phyloP scores from a whole-genome alignment of 2,888 invertebrate genomes.

The Parelbella ahira region DNA sequence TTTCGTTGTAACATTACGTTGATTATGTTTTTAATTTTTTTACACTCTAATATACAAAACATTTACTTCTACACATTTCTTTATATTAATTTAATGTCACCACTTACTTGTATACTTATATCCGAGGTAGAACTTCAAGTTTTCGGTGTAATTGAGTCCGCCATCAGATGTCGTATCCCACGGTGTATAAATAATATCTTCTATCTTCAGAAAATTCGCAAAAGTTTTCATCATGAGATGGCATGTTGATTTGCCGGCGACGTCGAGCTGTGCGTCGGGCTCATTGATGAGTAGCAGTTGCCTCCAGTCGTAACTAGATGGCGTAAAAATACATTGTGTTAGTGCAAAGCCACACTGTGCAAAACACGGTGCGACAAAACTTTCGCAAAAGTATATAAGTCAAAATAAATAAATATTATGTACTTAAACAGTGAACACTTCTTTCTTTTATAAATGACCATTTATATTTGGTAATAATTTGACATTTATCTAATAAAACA shows the following conservation, averaged over 20 bases:
- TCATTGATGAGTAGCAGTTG: constrained; percentile 87
- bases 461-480: too few relatives aligned
- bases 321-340: constrained; percentile 58
- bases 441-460: too few relatives aligned
- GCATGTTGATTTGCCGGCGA: constrained; percentile 86
- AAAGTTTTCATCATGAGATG: constrained; percentile 87
- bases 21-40: too few relatives aligned
- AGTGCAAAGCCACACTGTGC: constrained; percentile 62
- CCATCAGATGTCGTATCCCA: constrained; percentile 83
- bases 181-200: constrained; percentile 71
- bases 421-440: too few relatives aligned
- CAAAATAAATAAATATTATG: too few relatives aligned
- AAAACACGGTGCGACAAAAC: constrained; percentile 31
- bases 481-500: too few relatives aligned
- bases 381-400: too few relatives aligned
- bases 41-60: too few relatives aligned
- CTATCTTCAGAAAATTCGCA: constrained; percentile 78
- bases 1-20: too few relatives aligned
- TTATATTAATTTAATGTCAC: constrained; percentile 4
- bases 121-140: constrained; percentile 83
- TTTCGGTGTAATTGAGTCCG: constrained; percentile 79
- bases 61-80: neutral
- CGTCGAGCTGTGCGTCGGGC: constrained; percentile 83
- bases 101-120: constrained; percentile 86
- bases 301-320: constrained; percentile 84